These are phyloP conservation scores for Diorhabda carinulata DNA, from an alignment of 1,140 invertebrate species.

Conservation along the genomic window DNA sequence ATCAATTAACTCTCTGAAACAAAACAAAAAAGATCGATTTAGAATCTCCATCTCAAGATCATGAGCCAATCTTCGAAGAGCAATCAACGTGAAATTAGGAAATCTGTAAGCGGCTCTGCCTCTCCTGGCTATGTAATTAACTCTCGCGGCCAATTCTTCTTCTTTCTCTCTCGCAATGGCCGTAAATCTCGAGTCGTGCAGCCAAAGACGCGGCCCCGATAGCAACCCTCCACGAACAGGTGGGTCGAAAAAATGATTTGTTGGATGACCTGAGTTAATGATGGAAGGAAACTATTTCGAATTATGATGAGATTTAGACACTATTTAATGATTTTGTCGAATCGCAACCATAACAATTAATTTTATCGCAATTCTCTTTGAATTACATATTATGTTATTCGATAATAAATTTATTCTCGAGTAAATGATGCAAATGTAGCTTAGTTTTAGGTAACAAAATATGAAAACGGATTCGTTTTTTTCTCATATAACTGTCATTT, in stretches of 20 bases:
- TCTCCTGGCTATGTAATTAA: constrained; percentile 2
- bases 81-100: constrained; percentile 2
- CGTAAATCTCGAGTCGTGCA: constrained; percentile 1
- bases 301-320: background rate
- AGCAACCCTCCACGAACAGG: background rate
- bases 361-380: no score
- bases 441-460: no score
- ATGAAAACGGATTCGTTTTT: no score
- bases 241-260: background rate
- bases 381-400: no score
- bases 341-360: background rate
- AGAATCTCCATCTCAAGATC: constrained; percentile 1
- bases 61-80: constrained; percentile 1
- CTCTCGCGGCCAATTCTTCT: background rate
- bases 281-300: background rate
- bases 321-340: background rate
- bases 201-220: background rate
- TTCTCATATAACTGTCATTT: no score
- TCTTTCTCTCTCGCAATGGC: background rate
- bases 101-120: constrained; percentile 1
- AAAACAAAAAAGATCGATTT: background rate
- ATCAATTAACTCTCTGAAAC: background rate
- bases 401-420: no score
- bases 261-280: background rate
- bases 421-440: no score